phyloP scores from a whole-genome alignment of 2,888 invertebrate genomes.

The Saturnia pavonia region DNA sequence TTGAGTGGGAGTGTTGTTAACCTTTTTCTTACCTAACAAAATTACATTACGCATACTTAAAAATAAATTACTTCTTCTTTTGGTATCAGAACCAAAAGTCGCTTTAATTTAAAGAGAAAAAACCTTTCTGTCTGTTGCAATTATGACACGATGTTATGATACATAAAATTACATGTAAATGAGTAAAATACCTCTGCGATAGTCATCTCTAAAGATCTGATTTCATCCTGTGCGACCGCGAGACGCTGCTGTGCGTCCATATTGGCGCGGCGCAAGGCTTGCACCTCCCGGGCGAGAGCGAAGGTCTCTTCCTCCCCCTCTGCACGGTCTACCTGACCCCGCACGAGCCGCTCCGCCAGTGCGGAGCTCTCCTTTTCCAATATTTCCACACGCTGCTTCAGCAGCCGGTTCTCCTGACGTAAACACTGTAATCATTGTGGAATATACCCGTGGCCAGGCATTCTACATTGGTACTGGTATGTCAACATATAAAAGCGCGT shows the following conservation, averaged over 20 bases:
- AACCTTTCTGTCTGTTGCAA: too few relatives aligned
- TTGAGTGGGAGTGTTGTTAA: too few relatives aligned
- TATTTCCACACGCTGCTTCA: slow-evolving; percentile 97
- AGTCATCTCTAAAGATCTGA: slow-evolving; percentile 90
- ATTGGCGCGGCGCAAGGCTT: slow-evolving; percentile 92
- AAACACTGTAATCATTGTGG: slow-evolving; percentile 66
- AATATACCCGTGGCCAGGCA: not conserved
- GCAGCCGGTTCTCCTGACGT: slow-evolving; percentile 96
- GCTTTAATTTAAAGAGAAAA: too few relatives aligned
- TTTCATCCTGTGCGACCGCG: slow-evolving; percentile 94
- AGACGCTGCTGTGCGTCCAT: slow-evolving; percentile 94
- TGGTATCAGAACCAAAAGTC: too few relatives aligned
- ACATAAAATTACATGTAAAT: too few relatives aligned
- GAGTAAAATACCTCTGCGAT: slow-evolving; percentile 75
- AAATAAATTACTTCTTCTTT: too few relatives aligned
- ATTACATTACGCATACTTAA: too few relatives aligned
- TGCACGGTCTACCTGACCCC: slow-evolving; percentile 96
- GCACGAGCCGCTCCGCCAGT: slow-evolving; percentile 94
- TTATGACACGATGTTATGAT: too few relatives aligned
- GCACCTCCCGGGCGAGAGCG: slow-evolving; percentile 92
- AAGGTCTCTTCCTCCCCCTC: slow-evolving; percentile 96
- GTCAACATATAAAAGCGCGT: too few relatives aligned
- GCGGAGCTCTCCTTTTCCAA: slow-evolving; percentile 97
- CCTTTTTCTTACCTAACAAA: too few relatives aligned
- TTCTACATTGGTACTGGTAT: too few relatives aligned